A percentile compares a stretch with the other conserved stretches of the same genome.
These are phyloP conservation scores for Drosophila hamatofila DNA, from an alignment of 2,888 invertebrate genomes.

Conservation along the genomic window DNA sequence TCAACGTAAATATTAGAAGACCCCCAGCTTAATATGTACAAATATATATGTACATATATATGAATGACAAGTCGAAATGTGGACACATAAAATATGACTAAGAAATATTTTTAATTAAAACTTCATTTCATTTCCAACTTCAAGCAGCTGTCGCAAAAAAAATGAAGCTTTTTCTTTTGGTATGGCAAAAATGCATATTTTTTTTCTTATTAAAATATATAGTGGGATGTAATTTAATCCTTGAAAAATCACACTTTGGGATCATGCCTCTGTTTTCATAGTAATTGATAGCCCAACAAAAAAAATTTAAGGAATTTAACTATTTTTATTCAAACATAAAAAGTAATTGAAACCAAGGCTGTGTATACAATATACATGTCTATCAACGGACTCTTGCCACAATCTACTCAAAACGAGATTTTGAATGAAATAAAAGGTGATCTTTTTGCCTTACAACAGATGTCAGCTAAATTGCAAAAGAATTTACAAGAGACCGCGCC, in stretches of 20 bases:
- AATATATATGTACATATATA: neutral
- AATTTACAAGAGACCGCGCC: neutral
- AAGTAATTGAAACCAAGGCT: too few relatives aligned
- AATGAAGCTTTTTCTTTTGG: neutral
- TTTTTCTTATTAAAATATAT: neutral
- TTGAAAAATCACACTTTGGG: neutral
- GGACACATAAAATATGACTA: neutral
- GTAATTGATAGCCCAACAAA: neutral
- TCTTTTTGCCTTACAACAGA: neutral
- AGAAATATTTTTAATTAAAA: neutral
- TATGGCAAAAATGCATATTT: neutral
- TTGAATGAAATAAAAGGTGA: too few relatives aligned
- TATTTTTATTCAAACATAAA: too few relatives aligned
- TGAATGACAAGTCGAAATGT: constrained; percentile 2
- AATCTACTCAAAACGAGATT: too few relatives aligned
- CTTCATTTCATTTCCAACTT: too few relatives aligned
- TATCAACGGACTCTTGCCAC: too few relatives aligned
- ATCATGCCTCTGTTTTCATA: neutral
- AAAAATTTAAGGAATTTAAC: too few relatives aligned
- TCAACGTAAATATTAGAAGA: constrained; percentile 46
- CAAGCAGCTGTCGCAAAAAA: neutral
- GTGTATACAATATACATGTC: too few relatives aligned
- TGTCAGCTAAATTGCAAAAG: neutral
- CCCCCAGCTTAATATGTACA: neutral
- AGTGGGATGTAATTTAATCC: neutral